These are phyloP conservation scores for Amphiprion ocellaris DNA, from an alignment of 2,113 vertebrate genomes.

Conservation along the genomic window DNA sequence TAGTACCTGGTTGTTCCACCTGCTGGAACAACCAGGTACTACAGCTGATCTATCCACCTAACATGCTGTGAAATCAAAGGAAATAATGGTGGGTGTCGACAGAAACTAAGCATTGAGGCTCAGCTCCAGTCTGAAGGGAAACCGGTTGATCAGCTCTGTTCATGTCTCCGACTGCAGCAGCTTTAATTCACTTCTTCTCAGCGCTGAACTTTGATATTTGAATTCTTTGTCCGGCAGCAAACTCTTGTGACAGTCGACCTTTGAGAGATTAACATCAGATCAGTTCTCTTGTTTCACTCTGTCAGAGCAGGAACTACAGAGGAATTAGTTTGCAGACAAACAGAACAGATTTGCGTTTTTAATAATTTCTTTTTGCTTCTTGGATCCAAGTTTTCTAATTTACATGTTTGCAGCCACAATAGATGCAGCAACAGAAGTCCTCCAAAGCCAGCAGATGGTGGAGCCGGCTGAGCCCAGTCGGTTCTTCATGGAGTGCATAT, in stretches of 20 bases:
- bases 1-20: no score
- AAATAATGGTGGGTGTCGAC: no score
- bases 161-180: not conserved
- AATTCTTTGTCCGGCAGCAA: not conserved
- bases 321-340: not conserved
- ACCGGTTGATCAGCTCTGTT: no score
- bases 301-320: not conserved
- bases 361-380: slow-evolving; percentile 1
- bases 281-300: not conserved
- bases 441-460: slow-evolving; percentile 15
- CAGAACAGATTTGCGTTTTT: not conserved
- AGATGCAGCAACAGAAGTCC: slow-evolving; percentile 1
- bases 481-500: not conserved
- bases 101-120: no score
- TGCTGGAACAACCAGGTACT: no score
- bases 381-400: slow-evolving; percentile 8
- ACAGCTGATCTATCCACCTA: no score
- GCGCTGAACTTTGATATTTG: not conserved
- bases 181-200: not conserved
- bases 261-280: not conserved
- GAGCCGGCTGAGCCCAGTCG: not conserved
- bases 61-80: no score
- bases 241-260: slow-evolving; percentile 3
- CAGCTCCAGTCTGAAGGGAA: no score
- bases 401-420: slow-evolving; percentile 3